Conservation (phyloP, 2,888 invertebrate species). For the Synergus gifuensis region DNA sequence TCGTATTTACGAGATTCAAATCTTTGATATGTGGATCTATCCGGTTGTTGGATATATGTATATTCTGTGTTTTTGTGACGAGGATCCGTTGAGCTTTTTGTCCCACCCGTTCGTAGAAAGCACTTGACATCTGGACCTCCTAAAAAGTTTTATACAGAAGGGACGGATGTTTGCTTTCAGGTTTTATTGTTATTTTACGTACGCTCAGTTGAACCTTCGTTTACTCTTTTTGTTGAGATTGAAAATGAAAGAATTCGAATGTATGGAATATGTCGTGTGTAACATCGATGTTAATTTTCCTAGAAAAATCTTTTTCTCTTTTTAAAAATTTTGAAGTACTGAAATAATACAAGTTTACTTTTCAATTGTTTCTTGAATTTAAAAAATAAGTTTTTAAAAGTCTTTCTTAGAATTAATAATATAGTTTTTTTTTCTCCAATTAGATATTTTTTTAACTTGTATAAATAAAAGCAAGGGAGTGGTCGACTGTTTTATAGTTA, state of each 20-base stretch:
- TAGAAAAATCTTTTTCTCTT: neutral
- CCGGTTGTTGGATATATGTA: neutral
- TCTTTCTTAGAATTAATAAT: too few species aligned
- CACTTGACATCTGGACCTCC: constrained; percentile 20
- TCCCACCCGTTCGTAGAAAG: neutral
- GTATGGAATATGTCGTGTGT: neutral
- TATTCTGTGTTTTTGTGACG: constrained; percentile 12
- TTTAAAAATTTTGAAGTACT: neutral
- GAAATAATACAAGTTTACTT: neutral
- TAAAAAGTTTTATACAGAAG: constrained; percentile 8
- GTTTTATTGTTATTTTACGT: constrained; percentile 27
- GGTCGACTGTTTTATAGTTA: neutral
- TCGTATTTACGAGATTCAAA: constrained; percentile 22
- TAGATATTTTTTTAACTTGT: neutral
- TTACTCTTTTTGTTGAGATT: neutral
- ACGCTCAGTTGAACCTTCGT: neutral
- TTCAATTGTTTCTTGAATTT: neutral
- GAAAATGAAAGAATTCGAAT: neutral
- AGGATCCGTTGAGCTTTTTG: constrained; percentile 44
- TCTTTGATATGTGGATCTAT: neutral
- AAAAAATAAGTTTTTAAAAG: neutral
- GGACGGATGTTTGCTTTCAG: neutral
- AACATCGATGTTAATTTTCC: neutral
- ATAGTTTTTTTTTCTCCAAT: neutral
- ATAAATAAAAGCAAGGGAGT: neutral